A percentile compares a stretch with the other conserved stretches of the same genome.
Evolutionary conservation across 2,113 vertebrate genomes (phyloP).

Genomic region (Austrofundulus limnaeus): DNA sequence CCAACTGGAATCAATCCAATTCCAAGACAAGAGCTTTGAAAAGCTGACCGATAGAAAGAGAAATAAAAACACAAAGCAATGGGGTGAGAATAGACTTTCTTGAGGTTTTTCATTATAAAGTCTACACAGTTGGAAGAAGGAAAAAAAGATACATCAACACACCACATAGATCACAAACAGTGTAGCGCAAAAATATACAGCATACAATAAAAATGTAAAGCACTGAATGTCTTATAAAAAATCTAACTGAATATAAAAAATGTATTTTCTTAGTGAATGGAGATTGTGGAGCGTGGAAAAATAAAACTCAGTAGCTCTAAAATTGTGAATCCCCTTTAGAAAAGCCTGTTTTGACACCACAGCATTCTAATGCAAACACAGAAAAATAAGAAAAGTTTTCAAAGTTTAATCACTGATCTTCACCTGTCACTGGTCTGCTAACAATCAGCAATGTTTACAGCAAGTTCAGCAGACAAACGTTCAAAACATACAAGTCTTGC

Average conservation of each 20-base stretch:
- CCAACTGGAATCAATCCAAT: neutral
- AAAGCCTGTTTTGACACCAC: slow-evolving; percentile 56
- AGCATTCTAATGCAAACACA: slow-evolving; percentile 58
- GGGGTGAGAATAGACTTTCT: slow-evolving; percentile 50
- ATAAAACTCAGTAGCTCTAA: slow-evolving; percentile 78
- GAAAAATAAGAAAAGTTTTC: slow-evolving; percentile 14
- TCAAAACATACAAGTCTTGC: slow-evolving; percentile 33
- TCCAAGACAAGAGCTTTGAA: neutral
- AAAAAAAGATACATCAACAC: slow-evolving; percentile 75
- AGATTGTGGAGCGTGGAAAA: slow-evolving; percentile 55
- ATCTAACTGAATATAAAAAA: slow-evolving; percentile 30
- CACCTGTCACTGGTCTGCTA: slow-evolving; percentile 54
- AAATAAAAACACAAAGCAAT: slow-evolving; percentile 58
- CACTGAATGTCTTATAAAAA: slow-evolving; percentile 58
- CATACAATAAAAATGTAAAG: slow-evolving; percentile 69
- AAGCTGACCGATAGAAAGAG: slow-evolving; percentile 29
- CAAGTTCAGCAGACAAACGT: slow-evolving; percentile 26
- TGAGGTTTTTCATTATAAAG: slow-evolving; percentile 72
- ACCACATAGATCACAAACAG: slow-evolving; percentile 77
- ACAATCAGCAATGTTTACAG: slow-evolving; percentile 45
- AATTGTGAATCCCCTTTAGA: slow-evolving; percentile 57
- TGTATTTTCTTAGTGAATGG: slow-evolving; percentile 46
- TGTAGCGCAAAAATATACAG: slow-evolving; percentile 83
- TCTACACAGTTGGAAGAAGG: slow-evolving; percentile 76
- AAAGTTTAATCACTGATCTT: slow-evolving; percentile 30